Conservation (phyloP, 2,797 vertebrate genomes). For the Danio kyathit region DNA sequence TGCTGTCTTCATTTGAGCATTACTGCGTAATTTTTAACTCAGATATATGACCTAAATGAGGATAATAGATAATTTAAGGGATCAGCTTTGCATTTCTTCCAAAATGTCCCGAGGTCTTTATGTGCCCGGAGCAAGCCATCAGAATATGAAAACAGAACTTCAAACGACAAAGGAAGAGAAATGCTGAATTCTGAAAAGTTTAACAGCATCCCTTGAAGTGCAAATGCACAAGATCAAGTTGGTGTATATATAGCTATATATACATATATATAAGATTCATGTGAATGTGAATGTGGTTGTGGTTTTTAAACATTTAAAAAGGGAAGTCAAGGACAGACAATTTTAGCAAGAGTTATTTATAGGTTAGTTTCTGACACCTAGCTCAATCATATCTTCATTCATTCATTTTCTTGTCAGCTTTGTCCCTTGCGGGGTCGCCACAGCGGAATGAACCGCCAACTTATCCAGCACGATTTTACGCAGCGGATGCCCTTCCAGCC, state of each 20-base stretch:
- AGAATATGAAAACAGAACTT: neutral
- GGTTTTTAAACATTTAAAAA: too few species aligned
- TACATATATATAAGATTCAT: too few species aligned
- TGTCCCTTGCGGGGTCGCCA: too few species aligned
- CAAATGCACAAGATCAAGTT: neutral
- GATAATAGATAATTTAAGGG: conserved; percentile 33
- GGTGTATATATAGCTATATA: neutral
- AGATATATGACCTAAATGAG: conserved; percentile 30
- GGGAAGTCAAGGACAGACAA: too few species aligned
- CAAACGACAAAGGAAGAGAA: neutral
- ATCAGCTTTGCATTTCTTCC: conserved; percentile 31
- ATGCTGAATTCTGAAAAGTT: neutral
- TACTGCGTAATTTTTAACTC: neutral
- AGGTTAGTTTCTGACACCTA: too few species aligned
- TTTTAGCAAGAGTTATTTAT: too few species aligned
- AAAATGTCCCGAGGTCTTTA: conserved; percentile 11
- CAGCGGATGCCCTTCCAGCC: too few species aligned
- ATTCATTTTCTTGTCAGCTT: too few species aligned
- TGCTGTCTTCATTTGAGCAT: neutral
- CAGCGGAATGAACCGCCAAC: too few species aligned
- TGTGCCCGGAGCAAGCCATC: neutral
- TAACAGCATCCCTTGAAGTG: neutral
- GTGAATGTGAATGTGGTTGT: too few species aligned
- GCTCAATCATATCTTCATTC: too few species aligned
- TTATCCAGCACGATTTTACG: too few species aligned